phyloP scores from a whole-genome alignment of 2,797 vertebrate genomes.

The Apogon talboti region DNA sequence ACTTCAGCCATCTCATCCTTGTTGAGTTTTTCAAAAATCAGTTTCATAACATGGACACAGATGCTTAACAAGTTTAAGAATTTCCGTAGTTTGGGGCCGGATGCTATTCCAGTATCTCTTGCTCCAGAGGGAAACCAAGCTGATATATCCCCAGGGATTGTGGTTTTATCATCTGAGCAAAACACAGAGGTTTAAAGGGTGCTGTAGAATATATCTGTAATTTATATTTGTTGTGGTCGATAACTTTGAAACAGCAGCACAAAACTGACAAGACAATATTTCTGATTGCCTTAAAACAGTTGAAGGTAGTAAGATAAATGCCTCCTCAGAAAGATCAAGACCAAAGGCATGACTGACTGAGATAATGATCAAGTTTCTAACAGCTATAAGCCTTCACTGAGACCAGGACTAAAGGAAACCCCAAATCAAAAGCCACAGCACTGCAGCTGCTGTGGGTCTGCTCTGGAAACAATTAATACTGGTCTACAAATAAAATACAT shows the following conservation, averaged over 20 bases:
- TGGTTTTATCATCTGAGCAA: conserved; percentile 34
- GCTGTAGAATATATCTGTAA: conserved; percentile 21
- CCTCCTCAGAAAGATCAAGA: conserved; percentile 26
- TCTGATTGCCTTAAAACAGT: conserved; percentile 9
- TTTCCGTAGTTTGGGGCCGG: conserved; percentile 59
- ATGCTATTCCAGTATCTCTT: conserved; percentile 60
- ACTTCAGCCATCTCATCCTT: conserved; percentile 2
- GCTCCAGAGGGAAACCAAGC: conserved; percentile 54
- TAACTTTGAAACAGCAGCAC: not conserved
- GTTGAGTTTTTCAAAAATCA: conserved; percentile 27
- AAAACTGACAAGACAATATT: conserved; percentile 7
- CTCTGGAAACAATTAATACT: conserved; percentile 69
- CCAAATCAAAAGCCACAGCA: conserved; percentile 31
- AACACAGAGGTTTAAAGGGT: conserved; percentile 26
- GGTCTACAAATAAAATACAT: too few relatives aligned
- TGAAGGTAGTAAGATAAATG: conserved; percentile 12
- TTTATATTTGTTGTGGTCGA: conserved; percentile 1
- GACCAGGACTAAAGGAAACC: conserved; percentile 31
- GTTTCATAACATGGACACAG: conserved; percentile 50
- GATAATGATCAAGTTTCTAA: conserved; percentile 52
- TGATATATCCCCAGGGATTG: conserved; percentile 42
- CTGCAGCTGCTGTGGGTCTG: conserved; percentile 39
- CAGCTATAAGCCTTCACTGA: conserved; percentile 40
- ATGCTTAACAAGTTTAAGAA: conserved; percentile 68
- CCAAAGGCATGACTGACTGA: conserved; percentile 28